Base-by-base conservation (phyloP, 2,113 vertebrate genomes). In the Trinectes maculatus region DNA sequence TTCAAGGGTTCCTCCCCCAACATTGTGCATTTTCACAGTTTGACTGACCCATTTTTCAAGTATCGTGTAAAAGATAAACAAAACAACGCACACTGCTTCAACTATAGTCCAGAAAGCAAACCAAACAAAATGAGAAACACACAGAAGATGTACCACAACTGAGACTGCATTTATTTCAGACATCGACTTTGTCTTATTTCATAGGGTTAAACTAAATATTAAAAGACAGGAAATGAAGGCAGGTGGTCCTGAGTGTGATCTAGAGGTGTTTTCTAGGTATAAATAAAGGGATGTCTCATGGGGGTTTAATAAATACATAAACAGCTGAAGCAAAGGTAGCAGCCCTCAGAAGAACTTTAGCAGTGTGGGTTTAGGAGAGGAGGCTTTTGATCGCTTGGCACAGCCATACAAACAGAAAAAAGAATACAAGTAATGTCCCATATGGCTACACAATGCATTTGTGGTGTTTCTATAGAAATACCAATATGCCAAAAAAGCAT, bases 11-110 rank as follows among this genome's bases (percentile, higher is more conserved):
- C 16, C 47, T 66, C 59, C 64, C 65, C 55, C 59, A 58, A 13
- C 68, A 36, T 82, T 92, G 86, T 91, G 87, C 86, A 89, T 87
- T 89, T 90, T 92, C 88, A 92, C 90, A 90, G 91, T 90, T 89
- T 91, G 78, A 85, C 67, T 73, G 66, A 81, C 72, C 77, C 71
- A 81, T 89, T 85, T 90, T 90, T 92, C 90, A 92, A 92, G 88
- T 91, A 91, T 91, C 65, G 59, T 83, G 71, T 80, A 71, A 80
- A 84, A 86, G 66, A 28, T 40, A 31, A 82, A 67, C 71, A 79
- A 79, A 49, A 71, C 5, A 54, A 59, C 65, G 73, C 64, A 80
- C 67, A 75, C 43, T 33, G 49, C 34, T 63, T 61, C 5, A 60
- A 52, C 39, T 63, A 28, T 59, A 89, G 82, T 81, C 36, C 72